These are phyloP conservation scores for Caenorhabditis sinica DNA, from an alignment of 2,888 invertebrate genomes.

Conservation along the genomic window DNA sequence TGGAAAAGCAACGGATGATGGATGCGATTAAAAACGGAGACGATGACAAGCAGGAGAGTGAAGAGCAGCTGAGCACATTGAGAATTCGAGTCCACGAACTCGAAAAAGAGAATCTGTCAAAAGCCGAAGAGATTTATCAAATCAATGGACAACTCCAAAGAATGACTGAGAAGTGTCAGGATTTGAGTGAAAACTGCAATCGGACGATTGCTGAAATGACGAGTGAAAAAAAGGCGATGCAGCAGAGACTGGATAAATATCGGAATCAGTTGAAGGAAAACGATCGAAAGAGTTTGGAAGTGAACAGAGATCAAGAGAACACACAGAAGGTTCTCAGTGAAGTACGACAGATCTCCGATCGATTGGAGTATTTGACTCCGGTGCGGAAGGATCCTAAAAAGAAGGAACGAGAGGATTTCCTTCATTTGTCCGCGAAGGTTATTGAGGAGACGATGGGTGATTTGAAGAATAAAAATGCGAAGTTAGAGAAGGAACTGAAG, in stretches of 20 bases:
- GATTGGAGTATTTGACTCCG: slow-evolving; percentile 55
- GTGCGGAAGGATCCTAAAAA: slow-evolving; percentile 14
- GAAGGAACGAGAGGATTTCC: slow-evolving; percentile 32
- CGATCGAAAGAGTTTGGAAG: slow-evolving; percentile 36
- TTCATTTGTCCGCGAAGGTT: slow-evolving; percentile 53
- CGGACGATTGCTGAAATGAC: slow-evolving; percentile 8
- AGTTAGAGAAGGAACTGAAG: slow-evolving; percentile 32
- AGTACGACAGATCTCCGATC: slow-evolving; percentile 42
- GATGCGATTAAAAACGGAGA: not conserved
- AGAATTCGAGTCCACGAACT: not conserved
- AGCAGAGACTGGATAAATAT: slow-evolving; percentile 12
- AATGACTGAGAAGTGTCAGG: not conserved
- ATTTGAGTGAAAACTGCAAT: not conserved
- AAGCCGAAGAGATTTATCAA: slow-evolving; percentile 5
- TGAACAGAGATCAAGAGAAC: slow-evolving; percentile 21
- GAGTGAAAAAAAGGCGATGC: not conserved
- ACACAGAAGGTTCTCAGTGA: slow-evolving; percentile 47
- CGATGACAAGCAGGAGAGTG: slow-evolving; percentile 12
- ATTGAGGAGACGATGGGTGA: slow-evolving; percentile 51
- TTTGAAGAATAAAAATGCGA: slow-evolving; percentile 33
- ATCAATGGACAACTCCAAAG: slow-evolving; percentile 12
- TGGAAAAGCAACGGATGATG: slow-evolving; percentile 17
- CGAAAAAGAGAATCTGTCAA: slow-evolving; percentile 17
- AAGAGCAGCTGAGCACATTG: not conserved
- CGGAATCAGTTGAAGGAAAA: slow-evolving; percentile 14